phyloP scores from a whole-genome alignment of 2,113 vertebrate genomes.

The Andinoacara biseriatus region DNA sequence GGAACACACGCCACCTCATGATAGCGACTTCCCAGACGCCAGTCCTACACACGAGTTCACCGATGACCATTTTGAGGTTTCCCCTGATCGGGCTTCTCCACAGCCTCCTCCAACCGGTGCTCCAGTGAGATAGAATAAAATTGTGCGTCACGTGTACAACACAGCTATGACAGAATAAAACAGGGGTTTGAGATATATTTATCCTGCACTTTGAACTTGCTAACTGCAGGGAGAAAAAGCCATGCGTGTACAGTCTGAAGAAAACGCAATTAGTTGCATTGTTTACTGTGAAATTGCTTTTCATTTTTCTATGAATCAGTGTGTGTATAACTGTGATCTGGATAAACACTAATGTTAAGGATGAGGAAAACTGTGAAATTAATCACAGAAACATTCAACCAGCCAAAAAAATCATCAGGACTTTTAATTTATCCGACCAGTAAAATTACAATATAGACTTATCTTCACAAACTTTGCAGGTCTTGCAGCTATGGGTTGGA shows the following conservation, averaged over 20 bases:
- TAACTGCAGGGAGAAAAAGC: not conserved
- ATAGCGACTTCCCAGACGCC: constrained; percentile 66
- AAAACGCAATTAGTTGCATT: not conserved
- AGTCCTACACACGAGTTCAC: constrained; percentile 67
- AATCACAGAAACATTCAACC: not conserved
- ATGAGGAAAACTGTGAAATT: not conserved
- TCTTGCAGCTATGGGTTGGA: not conserved
- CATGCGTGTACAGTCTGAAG: constrained; percentile 1
- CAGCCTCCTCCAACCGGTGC: constrained; percentile 27
- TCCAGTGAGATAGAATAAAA: constrained; percentile 34
- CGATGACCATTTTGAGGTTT: constrained; percentile 78
- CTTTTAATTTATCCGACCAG: not conserved
- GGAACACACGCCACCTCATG: constrained; percentile 52
- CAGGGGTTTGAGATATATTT: not conserved
- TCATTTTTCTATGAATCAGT: constrained; percentile 14
- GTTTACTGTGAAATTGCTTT: constrained; percentile 2
- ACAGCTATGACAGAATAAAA: not conserved
- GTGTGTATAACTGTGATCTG: constrained; percentile 5
- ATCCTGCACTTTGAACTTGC: not conserved
- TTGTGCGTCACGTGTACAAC: not conserved
- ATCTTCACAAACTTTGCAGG: not conserved
- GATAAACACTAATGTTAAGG: constrained; percentile 46
- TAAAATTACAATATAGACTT: not conserved
- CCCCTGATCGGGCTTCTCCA: constrained; percentile 69
- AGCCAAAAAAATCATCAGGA: not conserved